These are phyloP conservation scores for Sylvietta virens DNA, from an alignment of 2,113 vertebrate genomes.

Conservation along the genomic window DNA sequence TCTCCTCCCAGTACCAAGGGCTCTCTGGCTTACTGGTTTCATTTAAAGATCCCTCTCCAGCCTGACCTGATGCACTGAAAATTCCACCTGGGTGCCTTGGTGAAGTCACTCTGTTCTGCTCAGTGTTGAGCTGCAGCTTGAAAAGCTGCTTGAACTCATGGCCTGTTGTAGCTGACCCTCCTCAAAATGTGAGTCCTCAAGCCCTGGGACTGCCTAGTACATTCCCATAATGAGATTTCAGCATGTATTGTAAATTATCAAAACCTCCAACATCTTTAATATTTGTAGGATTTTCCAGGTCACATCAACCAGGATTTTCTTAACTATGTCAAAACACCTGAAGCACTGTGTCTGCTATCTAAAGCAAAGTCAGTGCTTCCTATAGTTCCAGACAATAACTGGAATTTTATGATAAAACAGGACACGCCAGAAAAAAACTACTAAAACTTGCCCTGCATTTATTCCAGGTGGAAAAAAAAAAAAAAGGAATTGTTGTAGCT, in stretches of 20 bases:
- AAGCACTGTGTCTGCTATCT: not conserved
- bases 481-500: not conserved
- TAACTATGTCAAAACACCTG: not conserved
- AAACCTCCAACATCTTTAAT: not conserved
- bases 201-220: rapidly evolving
- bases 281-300: not conserved
- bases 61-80: not conserved
- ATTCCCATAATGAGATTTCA: not conserved
- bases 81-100: not conserved
- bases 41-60: not conserved
- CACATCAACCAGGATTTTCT: not conserved
- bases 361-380: not conserved
- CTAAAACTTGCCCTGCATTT: not conserved
- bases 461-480: not conserved
- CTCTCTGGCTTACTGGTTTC: not conserved
- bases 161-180: not conserved
- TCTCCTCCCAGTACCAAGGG: not conserved
- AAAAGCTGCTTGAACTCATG: not conserved
- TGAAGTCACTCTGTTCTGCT: not conserved
- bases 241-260: not conserved
- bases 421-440: not conserved
- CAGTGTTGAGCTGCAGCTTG: not conserved
- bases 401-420: no score
- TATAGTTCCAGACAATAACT: not conserved
- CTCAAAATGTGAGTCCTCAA: not conserved